phyloP scores from a whole-genome alignment of 2,888 invertebrate genomes.

The Microplitis deprimator region DNA sequence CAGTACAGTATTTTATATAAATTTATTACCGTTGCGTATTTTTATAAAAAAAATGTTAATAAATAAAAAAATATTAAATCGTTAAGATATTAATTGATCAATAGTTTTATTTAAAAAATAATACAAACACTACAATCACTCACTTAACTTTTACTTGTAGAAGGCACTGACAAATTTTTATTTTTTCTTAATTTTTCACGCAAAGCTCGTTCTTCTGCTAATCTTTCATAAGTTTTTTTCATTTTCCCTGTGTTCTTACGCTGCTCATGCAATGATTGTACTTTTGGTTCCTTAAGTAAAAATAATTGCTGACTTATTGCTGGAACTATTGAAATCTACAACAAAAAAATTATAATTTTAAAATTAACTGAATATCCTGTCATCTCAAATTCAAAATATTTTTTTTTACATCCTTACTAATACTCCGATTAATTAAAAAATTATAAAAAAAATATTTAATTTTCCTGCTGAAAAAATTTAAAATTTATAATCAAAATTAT shows the following conservation, averaged over 20 bases:
- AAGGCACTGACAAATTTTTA: constrained; percentile 11
- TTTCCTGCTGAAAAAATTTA: background rate
- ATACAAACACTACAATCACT: background rate
- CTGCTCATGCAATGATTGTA: constrained; percentile 45
- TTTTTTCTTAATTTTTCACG: constrained; percentile 51
- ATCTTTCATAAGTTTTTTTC: constrained; percentile 73
- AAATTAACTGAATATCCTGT: background rate
- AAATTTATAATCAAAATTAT: too few relatives aligned
- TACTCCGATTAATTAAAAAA: too few relatives aligned
- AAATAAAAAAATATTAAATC: background rate
- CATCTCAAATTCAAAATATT: constrained; percentile 26
- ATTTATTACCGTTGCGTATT: background rate
- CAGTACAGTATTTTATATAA: background rate
- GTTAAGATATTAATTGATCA: background rate
- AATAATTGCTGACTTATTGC: constrained; percentile 73
- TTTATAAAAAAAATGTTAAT: background rate
- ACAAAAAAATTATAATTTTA: constrained; percentile 49
- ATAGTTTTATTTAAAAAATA: background rate
- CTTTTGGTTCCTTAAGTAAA: constrained; percentile 57
- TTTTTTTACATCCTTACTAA: background rate
- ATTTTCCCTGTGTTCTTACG: constrained; percentile 72
- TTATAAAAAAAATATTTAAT: constrained; percentile 1
- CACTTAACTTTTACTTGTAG: background rate
- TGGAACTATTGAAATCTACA: constrained; percentile 73
- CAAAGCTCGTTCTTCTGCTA: constrained; percentile 68